These are phyloP conservation scores for Acanthurus leucopareius DNA, from an alignment of 2,797 vertebrate species.

Conservation along the genomic window DNA sequence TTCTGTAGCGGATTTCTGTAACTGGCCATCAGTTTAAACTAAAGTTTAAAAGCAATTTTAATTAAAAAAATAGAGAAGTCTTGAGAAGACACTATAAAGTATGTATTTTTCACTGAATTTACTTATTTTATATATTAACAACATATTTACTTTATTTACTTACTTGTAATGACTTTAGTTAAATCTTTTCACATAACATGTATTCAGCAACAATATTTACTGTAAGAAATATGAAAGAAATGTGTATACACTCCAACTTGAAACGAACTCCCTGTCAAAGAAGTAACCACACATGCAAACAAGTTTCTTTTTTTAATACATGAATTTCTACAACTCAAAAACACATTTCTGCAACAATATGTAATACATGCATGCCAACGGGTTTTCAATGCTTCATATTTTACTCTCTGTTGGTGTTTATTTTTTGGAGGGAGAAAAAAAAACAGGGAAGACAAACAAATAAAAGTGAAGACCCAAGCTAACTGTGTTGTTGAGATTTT, in stretches of 20 bases:
- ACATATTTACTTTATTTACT: constrained; percentile 11
- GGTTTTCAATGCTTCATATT: constrained; percentile 40
- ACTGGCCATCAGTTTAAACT: background rate
- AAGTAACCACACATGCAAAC: constrained; percentile 58
- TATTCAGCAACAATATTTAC: background rate
- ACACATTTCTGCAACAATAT: constrained; percentile 64
- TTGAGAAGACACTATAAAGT: background rate
- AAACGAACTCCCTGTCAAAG: constrained; percentile 32
- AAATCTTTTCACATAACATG: background rate
- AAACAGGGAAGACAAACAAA: constrained; percentile 39
- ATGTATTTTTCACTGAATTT: constrained; percentile 7
- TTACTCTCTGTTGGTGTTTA: constrained; percentile 39
- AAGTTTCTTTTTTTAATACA: constrained; percentile 69
- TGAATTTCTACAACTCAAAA: constrained; percentile 56
- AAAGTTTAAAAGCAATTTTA: background rate
- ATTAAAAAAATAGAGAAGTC: no score
- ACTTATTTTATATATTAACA: constrained; percentile 9
- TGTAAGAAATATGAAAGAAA: constrained; percentile 10
- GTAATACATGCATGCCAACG: constrained; percentile 60
- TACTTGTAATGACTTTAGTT: constrained; percentile 8
- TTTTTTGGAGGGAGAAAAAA: background rate
- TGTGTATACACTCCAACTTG: constrained; percentile 6
- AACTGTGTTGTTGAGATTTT: constrained; percentile 62
- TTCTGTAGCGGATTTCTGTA: background rate
- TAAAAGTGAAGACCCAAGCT: constrained; percentile 66